Percentiles rank a stretch among this genome's conserved stretches.
phyloP scores from a whole-genome alignment of 2,797 vertebrate species.

The Anguilla obscura region DNA sequence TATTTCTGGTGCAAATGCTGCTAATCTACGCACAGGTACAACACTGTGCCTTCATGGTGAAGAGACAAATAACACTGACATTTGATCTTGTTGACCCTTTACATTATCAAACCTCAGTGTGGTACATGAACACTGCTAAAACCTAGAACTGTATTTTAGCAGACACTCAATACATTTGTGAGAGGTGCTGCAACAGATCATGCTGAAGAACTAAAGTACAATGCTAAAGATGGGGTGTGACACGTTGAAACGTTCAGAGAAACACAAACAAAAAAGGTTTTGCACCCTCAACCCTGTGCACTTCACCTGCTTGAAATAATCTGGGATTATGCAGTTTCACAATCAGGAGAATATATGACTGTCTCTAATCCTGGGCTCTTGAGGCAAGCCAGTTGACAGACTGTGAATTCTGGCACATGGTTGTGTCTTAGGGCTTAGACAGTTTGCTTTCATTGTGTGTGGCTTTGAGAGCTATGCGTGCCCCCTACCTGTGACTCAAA shows the following conservation, averaged over 20 bases:
- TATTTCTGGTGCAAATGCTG: slow-evolving; percentile 52
- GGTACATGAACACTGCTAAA: background rate
- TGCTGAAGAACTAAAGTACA: background rate
- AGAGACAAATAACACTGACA: slow-evolving; percentile 31
- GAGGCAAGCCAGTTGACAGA: background rate
- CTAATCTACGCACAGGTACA: slow-evolving; percentile 43
- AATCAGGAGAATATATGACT: slow-evolving; percentile 47
- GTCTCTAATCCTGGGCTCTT: slow-evolving; percentile 52
- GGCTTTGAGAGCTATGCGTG: background rate
- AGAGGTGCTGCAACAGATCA: background rate
- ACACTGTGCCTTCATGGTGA: slow-evolving; percentile 26
- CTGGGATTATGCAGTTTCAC: slow-evolving; percentile 62
- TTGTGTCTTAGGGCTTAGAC: slow-evolving; percentile 7
- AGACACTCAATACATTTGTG: background rate
- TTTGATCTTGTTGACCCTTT: slow-evolving; percentile 42
- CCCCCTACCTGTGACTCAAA: background rate
- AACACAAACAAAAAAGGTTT: background rate
- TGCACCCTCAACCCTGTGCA: background rate
- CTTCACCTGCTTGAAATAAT: slow-evolving; percentile 54
- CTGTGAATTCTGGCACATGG: slow-evolving; percentile 36
- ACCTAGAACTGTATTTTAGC: background rate
- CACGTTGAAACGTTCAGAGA: background rate
- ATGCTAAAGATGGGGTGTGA: background rate
- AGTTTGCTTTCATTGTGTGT: background rate
- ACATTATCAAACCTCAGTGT: background rate